Evolutionary conservation across 2,888 invertebrate species (phyloP).

Genomic region (Harmothoe impar): DNA sequence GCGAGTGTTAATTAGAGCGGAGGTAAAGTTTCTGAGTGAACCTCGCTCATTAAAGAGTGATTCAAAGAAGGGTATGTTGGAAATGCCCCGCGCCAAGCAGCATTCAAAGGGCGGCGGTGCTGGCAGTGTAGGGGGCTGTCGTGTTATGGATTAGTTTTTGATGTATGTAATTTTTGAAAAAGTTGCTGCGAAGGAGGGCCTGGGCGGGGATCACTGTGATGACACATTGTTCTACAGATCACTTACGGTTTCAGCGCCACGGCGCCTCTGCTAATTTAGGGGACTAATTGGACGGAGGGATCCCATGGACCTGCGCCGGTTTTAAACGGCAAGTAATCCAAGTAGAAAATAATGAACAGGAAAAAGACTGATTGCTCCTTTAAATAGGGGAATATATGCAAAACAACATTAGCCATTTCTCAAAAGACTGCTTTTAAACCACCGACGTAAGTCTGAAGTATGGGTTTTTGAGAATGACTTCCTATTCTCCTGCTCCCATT

Average conservation of each 20-base stretch:
- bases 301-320: slow-evolving; percentile 16
- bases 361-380: slow-evolving; percentile 52
- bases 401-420: neutral
- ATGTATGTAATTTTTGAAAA: slow-evolving; percentile 60
- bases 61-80: slow-evolving; percentile 25
- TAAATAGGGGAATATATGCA: slow-evolving; percentile 34
- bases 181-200: slow-evolving; percentile 7
- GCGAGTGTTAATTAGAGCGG: neutral
- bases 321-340: slow-evolving; percentile 36
- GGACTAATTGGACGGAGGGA: slow-evolving; percentile 32
- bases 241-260: slow-evolving; percentile 42
- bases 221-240: slow-evolving; percentile 30
- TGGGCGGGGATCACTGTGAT: slow-evolving; percentile 22
- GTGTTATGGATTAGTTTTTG: slow-evolving; percentile 53
- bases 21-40: slow-evolving; percentile 31
- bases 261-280: slow-evolving; percentile 33
- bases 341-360: slow-evolving; percentile 46
- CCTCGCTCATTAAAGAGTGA: slow-evolving; percentile 11
- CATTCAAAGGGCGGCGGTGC: neutral
- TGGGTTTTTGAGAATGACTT: too few species aligned
- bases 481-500: too few species aligned
- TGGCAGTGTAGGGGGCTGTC: too few species aligned
- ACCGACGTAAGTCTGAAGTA: neutral
- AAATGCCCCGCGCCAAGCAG: neutral
- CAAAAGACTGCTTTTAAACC: neutral